Evolutionary conservation across 2,888 invertebrate species (phyloP), one percentile per base, ranked within the genome.

Genomic region (Trachelus stipa): DNA sequence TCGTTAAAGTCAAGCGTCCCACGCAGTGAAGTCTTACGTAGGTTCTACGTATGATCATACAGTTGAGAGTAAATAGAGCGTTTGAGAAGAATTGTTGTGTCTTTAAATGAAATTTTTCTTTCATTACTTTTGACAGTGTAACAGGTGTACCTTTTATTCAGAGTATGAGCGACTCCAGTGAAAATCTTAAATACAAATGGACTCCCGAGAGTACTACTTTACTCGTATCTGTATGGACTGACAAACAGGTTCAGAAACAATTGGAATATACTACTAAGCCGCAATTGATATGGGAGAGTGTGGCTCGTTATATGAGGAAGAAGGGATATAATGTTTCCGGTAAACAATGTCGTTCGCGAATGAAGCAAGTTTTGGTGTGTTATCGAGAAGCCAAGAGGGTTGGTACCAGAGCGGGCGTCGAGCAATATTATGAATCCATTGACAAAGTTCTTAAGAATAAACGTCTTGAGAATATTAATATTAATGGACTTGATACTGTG

Each of bases 191-290:
- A 79, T 91, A 91, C 79, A 92, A 91, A 79, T 92, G 91, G 91
- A 90, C 90, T 0, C 90, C 90, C 1, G 91, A 91, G 69, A 91
- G 91, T 76, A 91, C 91, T 3, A 84, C 89, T 30, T 84, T 91
- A 11, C 82, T 92, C 68, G 91, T 92, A 12, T 91, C 91, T 9
- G 88, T 91, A 4, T 92, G 91, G 91, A 89, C 90, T 0, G 91
- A 91, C 76, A 88, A 85, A 56, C 91, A 91, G 77, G 91, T 92
- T 12, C 91, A 92, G 77, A 91, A 91, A 68, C 90, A 91, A 77
- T 82, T 92, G 11, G 88, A 89, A 15, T 89, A 88, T 73, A 80
- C 91, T 0, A 78, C 86, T 9, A 90, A 89, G 56, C 90, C 90
- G 3, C 91, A 90, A 73, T 81, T 90, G 12, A 89, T 91, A 78